A percentile compares a stretch with the other conserved stretches of the same genome.
These are phyloP conservation scores for Lissonota sp. DNA, from an alignment of 2,888 invertebrate species.

Conservation along the genomic window DNA sequence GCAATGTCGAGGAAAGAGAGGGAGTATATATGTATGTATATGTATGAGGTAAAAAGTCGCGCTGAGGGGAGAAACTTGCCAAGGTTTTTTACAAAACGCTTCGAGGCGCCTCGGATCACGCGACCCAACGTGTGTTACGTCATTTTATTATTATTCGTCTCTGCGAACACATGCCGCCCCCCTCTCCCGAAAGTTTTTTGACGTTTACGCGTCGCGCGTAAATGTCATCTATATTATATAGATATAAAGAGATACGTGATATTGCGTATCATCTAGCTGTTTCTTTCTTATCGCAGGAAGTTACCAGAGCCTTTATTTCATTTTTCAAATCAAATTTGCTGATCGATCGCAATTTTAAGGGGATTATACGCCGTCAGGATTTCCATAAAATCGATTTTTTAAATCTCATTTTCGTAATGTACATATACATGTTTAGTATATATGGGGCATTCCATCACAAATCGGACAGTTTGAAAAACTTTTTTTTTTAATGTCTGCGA, in stretches of 20 bases:
- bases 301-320: too few species aligned
- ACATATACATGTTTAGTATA: too few species aligned
- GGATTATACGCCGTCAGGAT: too few species aligned
- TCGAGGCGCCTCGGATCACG: conserved; percentile 57
- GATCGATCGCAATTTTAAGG: too few species aligned
- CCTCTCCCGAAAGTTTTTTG: conserved; percentile 44
- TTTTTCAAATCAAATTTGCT: too few species aligned
- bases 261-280: too few species aligned
- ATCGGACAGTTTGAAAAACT: too few species aligned
- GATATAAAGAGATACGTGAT: too few species aligned
- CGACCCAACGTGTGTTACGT: conserved; percentile 60
- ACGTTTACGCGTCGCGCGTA: conserved; percentile 38
- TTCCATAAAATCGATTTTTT: too few species aligned
- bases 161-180: conserved; percentile 35
- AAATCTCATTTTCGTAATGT: too few species aligned
- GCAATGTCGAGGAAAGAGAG: not conserved
- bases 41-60: conserved; percentile 26
- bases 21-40: not conserved
- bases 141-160: conserved; percentile 59
- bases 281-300: not conserved
- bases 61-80: conserved; percentile 40
- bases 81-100: conserved; percentile 63
- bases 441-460: too few species aligned
- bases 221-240: not conserved
- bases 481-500: too few species aligned